Conservation (phyloP, 2,888 invertebrate species). For the Thysanoteuthis rhombus region DNA sequence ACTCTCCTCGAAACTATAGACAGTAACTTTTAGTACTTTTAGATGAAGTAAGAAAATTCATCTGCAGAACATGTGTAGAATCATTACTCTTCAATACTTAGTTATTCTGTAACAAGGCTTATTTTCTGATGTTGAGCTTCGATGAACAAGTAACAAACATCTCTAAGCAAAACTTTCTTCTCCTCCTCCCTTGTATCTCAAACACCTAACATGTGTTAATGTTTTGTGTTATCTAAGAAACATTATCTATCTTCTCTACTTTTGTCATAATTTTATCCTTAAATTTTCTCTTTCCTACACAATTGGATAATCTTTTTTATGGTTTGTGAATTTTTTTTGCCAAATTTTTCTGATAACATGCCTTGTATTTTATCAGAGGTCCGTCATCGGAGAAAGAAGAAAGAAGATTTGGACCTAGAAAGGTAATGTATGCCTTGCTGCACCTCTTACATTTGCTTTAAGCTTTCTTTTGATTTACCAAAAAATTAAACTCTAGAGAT, state of each 20-base stretch:
- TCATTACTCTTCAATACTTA: background rate
- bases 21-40: no score
- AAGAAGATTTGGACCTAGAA: conserved; percentile 37
- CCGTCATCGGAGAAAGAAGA: conserved; percentile 54
- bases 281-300: background rate
- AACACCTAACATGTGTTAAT: no score
- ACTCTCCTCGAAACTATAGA: no score
- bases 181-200: background rate
- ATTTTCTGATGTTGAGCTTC: background rate
- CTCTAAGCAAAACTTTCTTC: background rate
- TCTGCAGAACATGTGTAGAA: background rate
- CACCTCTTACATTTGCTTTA: background rate
- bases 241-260: background rate
- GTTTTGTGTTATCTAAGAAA: background rate
- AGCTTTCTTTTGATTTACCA: background rate
- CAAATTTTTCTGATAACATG: background rate
- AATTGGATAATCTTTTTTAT: background rate
- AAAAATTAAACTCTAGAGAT: background rate
- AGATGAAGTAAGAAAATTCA: background rate
- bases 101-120: background rate
- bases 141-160: background rate
- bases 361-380: conserved; percentile 42
- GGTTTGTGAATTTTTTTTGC: background rate
- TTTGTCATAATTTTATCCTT: background rate
- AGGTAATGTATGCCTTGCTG: background rate